phyloP scores from a whole-genome alignment of 2,113 vertebrate genomes.

The Turnix velox region DNA sequence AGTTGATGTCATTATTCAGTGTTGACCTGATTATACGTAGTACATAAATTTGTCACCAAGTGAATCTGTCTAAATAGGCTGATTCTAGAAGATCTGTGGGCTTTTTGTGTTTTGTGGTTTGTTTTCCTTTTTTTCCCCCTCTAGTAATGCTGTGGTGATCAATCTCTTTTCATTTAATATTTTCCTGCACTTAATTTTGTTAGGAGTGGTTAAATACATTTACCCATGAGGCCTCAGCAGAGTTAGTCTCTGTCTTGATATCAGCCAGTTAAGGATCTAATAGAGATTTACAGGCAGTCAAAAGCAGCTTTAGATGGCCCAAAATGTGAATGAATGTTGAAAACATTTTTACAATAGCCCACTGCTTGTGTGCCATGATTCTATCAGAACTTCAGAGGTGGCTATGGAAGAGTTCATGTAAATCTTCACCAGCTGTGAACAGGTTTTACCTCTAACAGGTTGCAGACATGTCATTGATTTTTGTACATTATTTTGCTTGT shows the following conservation, averaged over 20 bases:
- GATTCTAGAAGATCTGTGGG: not conserved
- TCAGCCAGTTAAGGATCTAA: not conserved
- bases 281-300: not conserved
- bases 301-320: not conserved
- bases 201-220: not conserved
- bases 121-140: fast-evolving
- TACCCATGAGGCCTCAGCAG: not conserved
- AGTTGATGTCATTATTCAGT: not conserved
- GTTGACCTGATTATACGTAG: not conserved
- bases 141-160: not conserved
- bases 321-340: not conserved
- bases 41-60: not conserved
- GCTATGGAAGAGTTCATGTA: not conserved
- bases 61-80: not conserved
- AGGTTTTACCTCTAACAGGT: not conserved
- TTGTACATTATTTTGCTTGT: not conserved
- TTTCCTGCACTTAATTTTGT: not conserved
- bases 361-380: not conserved
- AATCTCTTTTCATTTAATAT: not conserved
- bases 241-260: not conserved
- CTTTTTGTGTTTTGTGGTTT: not conserved
- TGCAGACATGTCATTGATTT: not conserved
- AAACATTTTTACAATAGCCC: not conserved
- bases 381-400: not conserved
- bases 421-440: not conserved